Percentiles rank a stretch among this genome's conserved stretches.
phyloP scores from a whole-genome alignment of 1,140 invertebrate species.

The Hyposmocoma kahamanoa region DNA sequence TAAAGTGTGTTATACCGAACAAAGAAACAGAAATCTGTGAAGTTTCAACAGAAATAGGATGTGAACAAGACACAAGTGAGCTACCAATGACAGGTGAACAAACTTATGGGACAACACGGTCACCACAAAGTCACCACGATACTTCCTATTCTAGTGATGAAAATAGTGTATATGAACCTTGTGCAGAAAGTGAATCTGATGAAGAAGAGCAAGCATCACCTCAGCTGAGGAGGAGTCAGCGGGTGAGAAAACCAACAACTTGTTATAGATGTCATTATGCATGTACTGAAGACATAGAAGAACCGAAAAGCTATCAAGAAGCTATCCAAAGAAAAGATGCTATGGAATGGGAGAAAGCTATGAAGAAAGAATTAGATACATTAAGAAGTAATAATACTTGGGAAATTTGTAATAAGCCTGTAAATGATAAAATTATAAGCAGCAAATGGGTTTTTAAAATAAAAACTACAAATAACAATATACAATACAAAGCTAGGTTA shows the following conservation, averaged over 20 bases:
- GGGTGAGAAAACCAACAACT: conserved; percentile 9
- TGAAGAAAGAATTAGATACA: conserved; percentile 1
- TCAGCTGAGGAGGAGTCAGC: conserved; percentile 11
- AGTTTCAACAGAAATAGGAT: neutral
- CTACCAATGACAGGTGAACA: neutral
- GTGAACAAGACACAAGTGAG: neutral
- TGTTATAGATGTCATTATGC: conserved; percentile 11
- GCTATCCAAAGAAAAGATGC: neutral
- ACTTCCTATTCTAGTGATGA: too few relatives aligned
- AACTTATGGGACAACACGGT: too few relatives aligned
- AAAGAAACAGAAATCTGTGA: conserved; percentile 8
- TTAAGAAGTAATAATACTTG: conserved; percentile 4
- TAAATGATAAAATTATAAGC: conserved; percentile 1
- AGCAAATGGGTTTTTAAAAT: conserved; percentile 11
- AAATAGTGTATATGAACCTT: conserved; percentile 28
- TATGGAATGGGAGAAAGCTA: conserved; percentile 4
- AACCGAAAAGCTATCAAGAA: neutral
- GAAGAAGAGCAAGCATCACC: neutral
- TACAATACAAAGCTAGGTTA: conserved; percentile 18
- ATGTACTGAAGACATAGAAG: neutral
- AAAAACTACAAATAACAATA: neutral
- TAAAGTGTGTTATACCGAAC: conserved; percentile 9
- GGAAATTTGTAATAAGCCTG: neutral
- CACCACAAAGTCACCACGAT: too few relatives aligned
- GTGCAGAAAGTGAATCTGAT: neutral